Conservation (phyloP, 2,797 vertebrate species). For the Melanotaenia trifasciata region DNA sequence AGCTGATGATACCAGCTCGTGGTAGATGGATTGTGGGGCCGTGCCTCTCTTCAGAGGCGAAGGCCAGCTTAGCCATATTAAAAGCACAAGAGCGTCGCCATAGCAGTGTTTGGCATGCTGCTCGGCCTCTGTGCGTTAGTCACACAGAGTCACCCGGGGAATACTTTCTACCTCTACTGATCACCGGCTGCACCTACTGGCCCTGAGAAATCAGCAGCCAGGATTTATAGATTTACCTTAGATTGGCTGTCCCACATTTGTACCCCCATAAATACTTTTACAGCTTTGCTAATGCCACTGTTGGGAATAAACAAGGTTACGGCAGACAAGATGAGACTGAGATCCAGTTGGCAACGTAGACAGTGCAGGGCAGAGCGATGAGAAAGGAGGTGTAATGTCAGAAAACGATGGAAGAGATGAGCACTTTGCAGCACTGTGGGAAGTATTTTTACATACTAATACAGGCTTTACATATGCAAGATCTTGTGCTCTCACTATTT, state of each 20-base stretch:
- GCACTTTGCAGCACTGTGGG: conserved; percentile 40
- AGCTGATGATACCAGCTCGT: conserved; percentile 75
- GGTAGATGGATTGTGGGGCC: conserved; percentile 71
- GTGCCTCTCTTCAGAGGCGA: conserved; percentile 68
- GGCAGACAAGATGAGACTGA: conserved; percentile 77
- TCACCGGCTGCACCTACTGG: conserved; percentile 78
- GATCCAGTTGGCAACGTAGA: conserved; percentile 78
- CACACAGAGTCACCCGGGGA: conserved; percentile 77
- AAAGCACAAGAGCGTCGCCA: conserved; percentile 66
- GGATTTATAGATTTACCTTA: conserved; percentile 87
- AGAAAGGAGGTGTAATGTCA: conserved; percentile 51
- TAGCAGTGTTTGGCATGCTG: conserved; percentile 81
- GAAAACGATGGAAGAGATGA: conserved; percentile 50
- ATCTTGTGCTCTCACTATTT: conserved; percentile 10
- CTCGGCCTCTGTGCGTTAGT: conserved; percentile 69
- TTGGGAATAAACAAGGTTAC: conserved; percentile 88
- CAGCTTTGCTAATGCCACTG: conserved; percentile 84
- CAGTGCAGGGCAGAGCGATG: conserved; percentile 62
- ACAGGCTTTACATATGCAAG: conserved; percentile 33
- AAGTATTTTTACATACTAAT: conserved; percentile 52
- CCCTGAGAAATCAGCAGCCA: conserved; percentile 83
- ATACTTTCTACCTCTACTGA: conserved; percentile 80
- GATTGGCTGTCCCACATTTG: conserved; percentile 82
- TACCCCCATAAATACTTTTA: conserved; percentile 86
- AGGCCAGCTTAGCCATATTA: conserved; percentile 75